phyloP scores from a whole-genome alignment of 1,140 invertebrate species.

The Ips nitidus region DNA sequence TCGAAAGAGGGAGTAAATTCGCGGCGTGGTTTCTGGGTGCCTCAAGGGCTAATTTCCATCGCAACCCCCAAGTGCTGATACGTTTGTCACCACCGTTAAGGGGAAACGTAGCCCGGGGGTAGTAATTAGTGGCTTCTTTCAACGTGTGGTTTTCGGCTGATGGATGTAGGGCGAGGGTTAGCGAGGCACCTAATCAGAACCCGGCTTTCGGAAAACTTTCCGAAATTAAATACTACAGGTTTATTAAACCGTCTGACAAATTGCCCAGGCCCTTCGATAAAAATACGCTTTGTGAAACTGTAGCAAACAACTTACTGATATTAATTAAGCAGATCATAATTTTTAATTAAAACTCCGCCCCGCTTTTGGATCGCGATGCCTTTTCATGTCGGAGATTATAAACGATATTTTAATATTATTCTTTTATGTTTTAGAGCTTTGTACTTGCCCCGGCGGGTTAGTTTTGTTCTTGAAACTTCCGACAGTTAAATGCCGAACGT shows the following conservation, averaged over 20 bases:
- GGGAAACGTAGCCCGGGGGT: conserved; percentile 22
- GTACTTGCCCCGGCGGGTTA: conserved; percentile 9
- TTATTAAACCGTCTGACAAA: conserved; percentile 7
- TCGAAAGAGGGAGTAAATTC: conserved; percentile 1
- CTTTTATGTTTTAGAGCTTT: conserved; percentile 19
- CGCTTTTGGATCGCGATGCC: conserved; percentile 11
- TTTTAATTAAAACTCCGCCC: conserved; percentile 18
- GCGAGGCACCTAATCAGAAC: conserved; percentile 12
- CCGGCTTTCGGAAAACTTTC: background rate
- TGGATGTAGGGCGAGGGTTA: conserved; percentile 16
- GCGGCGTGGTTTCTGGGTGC: conserved; percentile 29
- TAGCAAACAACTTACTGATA: conserved; percentile 16
- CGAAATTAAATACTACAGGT: background rate
- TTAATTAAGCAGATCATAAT: conserved; percentile 21
- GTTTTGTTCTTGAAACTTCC: conserved; percentile 15
- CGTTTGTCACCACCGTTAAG: conserved; percentile 27
- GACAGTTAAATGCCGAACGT: background rate
- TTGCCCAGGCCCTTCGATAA: conserved; percentile 9
- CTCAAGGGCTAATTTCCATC: conserved; percentile 35
- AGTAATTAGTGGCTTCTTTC: conserved; percentile 36
- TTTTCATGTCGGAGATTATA: conserved; percentile 18
- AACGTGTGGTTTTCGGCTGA: conserved; percentile 32
- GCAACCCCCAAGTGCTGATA: conserved; percentile 32
- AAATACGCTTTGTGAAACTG: conserved; percentile 13
- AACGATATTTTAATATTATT: conserved; percentile 21